Evolutionary conservation across 2,888 invertebrate species (phyloP), one percentile per base, ranked within the genome.

Genomic region (Lepidochrysops patricia): DNA sequence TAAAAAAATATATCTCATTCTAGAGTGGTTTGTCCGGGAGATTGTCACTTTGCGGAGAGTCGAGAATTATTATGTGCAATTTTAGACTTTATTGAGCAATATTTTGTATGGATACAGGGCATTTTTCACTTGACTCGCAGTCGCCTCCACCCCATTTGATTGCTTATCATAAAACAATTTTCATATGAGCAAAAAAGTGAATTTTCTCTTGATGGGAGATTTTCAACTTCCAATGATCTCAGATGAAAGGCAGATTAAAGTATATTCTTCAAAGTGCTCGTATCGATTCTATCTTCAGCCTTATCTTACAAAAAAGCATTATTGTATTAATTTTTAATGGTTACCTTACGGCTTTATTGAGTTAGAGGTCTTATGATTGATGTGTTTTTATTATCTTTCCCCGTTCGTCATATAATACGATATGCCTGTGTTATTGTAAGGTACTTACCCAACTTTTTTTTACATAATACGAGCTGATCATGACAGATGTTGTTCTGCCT

Each of bases 11-110:
- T 23, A 57, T 58, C 57, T 57, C 61, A 60, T 60, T 57, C 57
- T 60, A 60, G 35, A 61, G 60, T 62, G 61, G 64, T 67, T 69
- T 69, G 69, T 72, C 68, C 64, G 65, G 69, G 66, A 72, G 70
- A 74, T 75, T 74, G 73, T 70, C 72, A 72, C 70, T 73, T 72
- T 67, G 67, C 68, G 70, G 63, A 66, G 66, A 68, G 68, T 65
- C 70, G 65, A 68, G 65, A 71, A 68, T 70, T 69, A 73, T 75
- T 71, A 68, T 66, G 67, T 68, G 67, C 64, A 69, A 66, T 69
- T 66, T 61, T 61, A 62, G 57, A 62, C 65, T 65, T 69, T 68
- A 65, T 67, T 62, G 62, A 32, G 65, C 62, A 67, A 69, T 67
- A 68, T 68, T 69, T 67, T 64, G 60, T 61, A 66, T 60, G 67